phyloP scores from a whole-genome alignment of 2,797 vertebrate genomes.

The Sebastes vulpes region DNA sequence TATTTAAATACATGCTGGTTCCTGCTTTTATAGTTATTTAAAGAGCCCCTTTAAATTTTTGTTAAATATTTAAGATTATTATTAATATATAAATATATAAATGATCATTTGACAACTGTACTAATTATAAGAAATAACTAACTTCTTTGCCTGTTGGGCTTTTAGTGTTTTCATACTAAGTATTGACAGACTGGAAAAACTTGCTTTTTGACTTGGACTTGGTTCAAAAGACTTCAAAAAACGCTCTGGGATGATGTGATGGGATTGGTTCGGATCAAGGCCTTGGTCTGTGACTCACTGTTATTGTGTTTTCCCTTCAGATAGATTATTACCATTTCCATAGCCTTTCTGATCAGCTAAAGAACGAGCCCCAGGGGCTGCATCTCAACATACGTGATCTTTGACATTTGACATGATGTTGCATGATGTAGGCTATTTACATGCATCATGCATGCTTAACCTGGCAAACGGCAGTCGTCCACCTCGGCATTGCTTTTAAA shows the following conservation, averaged over 20 bases:
- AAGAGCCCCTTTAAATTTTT: not conserved
- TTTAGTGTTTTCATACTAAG: not conserved
- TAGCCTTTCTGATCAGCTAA: conserved; percentile 2
- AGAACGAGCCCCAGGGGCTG: conserved; percentile 3
- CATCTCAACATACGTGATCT: conserved; percentile 38
- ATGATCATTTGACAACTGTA: not conserved
- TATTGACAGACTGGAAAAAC: not conserved
- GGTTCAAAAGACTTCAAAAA: not conserved
- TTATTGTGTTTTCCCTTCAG: conserved; percentile 19
- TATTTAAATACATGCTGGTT: not conserved
- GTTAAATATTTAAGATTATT: not conserved
- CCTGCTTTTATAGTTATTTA: not conserved
- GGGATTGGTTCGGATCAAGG: conserved; percentile 1
- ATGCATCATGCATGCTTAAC: conserved; percentile 52
- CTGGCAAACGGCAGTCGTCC: conserved; percentile 34
- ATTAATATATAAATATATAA: too few relatives aligned
- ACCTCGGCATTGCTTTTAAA: conserved; percentile 15
- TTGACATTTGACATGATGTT: conserved; percentile 53
- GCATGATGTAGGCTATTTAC: conserved; percentile 31
- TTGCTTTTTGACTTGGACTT: not conserved
- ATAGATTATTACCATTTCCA: conserved; percentile 17
- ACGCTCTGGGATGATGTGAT: not conserved
- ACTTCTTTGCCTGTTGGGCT: not conserved
- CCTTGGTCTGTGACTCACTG: conserved; percentile 16
- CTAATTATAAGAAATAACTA: not conserved